phyloP scores from a whole-genome alignment of 2,888 invertebrate genomes.

The Troglohyphantes excavatus region DNA sequence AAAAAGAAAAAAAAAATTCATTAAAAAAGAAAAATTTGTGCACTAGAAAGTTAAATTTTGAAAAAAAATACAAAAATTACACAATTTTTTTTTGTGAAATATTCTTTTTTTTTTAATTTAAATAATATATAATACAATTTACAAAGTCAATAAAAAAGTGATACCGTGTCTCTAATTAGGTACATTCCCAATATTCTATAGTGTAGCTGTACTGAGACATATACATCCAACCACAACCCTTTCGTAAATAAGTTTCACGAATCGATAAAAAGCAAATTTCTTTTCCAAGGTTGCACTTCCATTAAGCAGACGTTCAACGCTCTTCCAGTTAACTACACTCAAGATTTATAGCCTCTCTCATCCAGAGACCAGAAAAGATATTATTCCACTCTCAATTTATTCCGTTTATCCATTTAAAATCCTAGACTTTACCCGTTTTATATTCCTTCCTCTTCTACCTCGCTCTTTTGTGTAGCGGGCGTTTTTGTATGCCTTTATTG shows the following conservation, averaged over 20 bases:
- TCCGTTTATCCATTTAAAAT: constrained; percentile 48
- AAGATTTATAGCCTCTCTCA: constrained; percentile 31
- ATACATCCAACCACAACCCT: too few relatives aligned
- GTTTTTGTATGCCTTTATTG: constrained; percentile 8
- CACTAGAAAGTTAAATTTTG: too few relatives aligned
- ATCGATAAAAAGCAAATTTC: constrained; percentile 8
- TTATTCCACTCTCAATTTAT: constrained; percentile 7
- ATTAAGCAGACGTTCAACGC: constrained; percentile 37
- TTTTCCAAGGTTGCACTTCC: constrained; percentile 22
- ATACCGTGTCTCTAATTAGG: too few relatives aligned
- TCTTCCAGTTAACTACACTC: constrained; percentile 25
- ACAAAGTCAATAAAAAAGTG: too few relatives aligned
- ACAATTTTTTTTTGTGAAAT: too few relatives aligned
- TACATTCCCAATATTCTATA: too few relatives aligned
- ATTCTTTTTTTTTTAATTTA: too few relatives aligned
- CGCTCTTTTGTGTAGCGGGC: neutral
- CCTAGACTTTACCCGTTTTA: constrained; percentile 10
- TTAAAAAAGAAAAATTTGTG: too few relatives aligned
- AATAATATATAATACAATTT: too few relatives aligned
- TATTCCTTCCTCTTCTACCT: neutral
- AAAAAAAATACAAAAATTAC: too few relatives aligned
- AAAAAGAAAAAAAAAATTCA: too few relatives aligned
- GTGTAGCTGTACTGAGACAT: too few relatives aligned
- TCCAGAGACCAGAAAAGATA: neutral
- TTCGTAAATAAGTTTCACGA: neutral